Evolutionary conservation across 2,113 vertebrate genomes (phyloP), one percentile per base, ranked within the genome.

Genomic region (Pithys albifrons): DNA sequence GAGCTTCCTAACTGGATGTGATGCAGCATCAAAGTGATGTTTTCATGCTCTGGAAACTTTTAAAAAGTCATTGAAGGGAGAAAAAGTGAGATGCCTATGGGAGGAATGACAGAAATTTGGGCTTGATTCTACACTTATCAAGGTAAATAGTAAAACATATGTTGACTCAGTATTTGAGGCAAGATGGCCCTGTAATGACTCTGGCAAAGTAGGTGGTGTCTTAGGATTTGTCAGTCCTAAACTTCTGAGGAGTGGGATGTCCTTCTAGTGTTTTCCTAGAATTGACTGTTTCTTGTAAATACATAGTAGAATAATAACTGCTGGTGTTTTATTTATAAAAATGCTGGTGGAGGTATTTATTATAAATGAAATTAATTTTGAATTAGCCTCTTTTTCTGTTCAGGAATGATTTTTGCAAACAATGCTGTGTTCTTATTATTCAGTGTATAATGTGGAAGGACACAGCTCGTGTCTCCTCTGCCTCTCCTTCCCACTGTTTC

Each of bases 21-120:
- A 97, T 82, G 91, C 69, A 95, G 89, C 92, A 97, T 98, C 84
- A 96, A 97, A 97, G 85, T 89, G 92, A 96, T 93, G 80, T 96
- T 98, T 97, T 97, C 95, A 91, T 95, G 91, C 95, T 96, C 93
- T 97, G 90, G 82, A 59, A 96, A 92, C 83, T 86, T 96, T 96
- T 58, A 87, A 84, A 83, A 91, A 96, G 65, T 89, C 93, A 94
- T 66, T 82, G 94, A 91, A 96, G 96, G 85, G 78, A 95, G 88
- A 97, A 89, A 89, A 93, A 91, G 48, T 16, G 78, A 88, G 89
- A 93, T 93, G 89, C 81, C 85, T 45, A 24, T 85, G 71, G 61
- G 91, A 91, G 64, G 48, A 82, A 59, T 82, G 83, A 93, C 88
- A 93, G 88, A 76, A 93, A 87, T 85, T 91, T 96, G 93, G 88